These are phyloP conservation scores for Chelonia mydas DNA, from an alignment of 2,797 vertebrate genomes.

Conservation along the genomic window DNA sequence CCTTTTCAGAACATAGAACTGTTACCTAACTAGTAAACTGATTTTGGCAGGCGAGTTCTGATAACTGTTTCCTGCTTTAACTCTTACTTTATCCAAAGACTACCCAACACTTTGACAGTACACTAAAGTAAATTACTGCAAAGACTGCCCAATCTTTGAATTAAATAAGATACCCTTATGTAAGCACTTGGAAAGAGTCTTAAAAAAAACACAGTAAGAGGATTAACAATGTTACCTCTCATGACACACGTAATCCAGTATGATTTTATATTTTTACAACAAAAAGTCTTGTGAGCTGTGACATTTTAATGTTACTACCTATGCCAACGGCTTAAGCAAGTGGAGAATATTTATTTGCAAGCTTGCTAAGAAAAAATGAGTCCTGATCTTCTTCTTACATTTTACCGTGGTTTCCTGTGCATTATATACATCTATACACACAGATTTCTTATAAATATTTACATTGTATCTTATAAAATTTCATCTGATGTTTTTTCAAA, in stretches of 20 bases:
- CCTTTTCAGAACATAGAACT: background rate
- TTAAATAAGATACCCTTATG: background rate
- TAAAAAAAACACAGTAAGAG: conserved; percentile 49
- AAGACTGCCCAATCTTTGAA: background rate
- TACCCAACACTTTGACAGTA: background rate
- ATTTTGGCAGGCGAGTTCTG: conserved; percentile 24
- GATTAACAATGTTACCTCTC: conserved; percentile 53
- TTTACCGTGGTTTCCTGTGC: background rate
- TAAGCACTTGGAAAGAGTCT: conserved; percentile 35
- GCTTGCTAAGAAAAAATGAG: background rate
- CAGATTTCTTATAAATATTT: background rate
- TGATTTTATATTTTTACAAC: conserved; percentile 43
- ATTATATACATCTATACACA: background rate
- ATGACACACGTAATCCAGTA: conserved; percentile 35
- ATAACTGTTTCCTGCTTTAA: conserved; percentile 57
- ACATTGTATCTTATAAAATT: background rate
- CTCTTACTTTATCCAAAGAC: conserved; percentile 37
- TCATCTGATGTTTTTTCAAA: background rate
- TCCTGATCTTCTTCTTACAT: background rate
- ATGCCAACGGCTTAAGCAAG: background rate
- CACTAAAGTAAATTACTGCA: background rate
- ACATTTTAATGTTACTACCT: background rate
- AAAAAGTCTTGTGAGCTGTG: background rate
- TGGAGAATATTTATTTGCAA: background rate
- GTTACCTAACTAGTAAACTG: conserved; percentile 49